Conservation (phyloP, 37 sponge, comb jelly and placozoan species). For the Axinella damicornis region DNA sequence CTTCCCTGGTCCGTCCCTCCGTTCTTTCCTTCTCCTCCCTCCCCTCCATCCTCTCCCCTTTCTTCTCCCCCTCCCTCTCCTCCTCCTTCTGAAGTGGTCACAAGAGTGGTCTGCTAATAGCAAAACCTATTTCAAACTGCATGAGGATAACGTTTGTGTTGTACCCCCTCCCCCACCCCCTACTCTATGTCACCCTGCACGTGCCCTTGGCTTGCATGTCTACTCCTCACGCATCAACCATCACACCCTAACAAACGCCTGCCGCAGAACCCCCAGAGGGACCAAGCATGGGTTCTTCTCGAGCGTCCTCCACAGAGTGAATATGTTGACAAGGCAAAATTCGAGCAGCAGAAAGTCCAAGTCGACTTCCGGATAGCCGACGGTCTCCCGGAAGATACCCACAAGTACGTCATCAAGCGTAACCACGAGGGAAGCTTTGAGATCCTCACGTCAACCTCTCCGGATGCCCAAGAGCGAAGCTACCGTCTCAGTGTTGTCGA, state of each 20-base stretch:
- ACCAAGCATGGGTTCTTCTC: conserved; percentile 31
- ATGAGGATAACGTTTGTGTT: too few relatives aligned
- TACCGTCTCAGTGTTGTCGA: conserved; percentile 30
- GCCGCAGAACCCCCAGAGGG: neutral
- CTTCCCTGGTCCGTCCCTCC: neutral
- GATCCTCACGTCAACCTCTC: neutral
- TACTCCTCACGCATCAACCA: neutral
- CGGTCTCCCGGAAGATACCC: conserved; percentile 3
- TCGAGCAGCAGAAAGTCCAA: conserved; percentile 58
- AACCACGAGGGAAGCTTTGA: conserved; percentile 36
- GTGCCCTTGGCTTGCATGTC: neutral
- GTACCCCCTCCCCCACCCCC: too few relatives aligned
- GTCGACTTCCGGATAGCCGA: conserved; percentile 40
- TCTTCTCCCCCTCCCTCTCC: neutral
- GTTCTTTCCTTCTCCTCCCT: neutral
- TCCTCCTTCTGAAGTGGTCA: too few relatives aligned
- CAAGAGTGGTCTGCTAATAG: too few relatives aligned
- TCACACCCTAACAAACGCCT: too few relatives aligned
- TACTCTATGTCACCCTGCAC: neutral
- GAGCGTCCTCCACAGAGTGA: conserved; percentile 28
- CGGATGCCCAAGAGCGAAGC: neutral
- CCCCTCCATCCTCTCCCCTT: neutral
- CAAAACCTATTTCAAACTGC: too few relatives aligned
- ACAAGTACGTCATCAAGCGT: conserved; percentile 10
- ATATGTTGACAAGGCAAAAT: conserved; percentile 3